Base-by-base conservation (phyloP, 37 sponge, comb jelly and placozoan species). In the Lycopodina hypogea region DNA sequence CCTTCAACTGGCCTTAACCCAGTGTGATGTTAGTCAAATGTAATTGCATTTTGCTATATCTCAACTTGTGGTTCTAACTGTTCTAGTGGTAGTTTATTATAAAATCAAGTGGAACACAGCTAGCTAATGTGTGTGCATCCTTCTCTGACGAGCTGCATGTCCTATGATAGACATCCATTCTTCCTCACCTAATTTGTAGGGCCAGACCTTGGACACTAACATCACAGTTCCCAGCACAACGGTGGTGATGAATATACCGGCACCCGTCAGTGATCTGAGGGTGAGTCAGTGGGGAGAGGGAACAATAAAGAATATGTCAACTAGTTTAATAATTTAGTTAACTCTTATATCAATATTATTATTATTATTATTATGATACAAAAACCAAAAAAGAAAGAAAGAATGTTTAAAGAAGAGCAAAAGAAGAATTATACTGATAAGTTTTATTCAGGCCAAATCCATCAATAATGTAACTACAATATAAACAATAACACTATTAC, bases 201-300 rank as follows among this genome's bases (percentile, higher is more conserved):
- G 74, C n/a, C 42, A 21, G 7, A 41, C 33, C 18, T 75, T 81
- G 33, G 78, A 38, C 3, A 81, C 66, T 48, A 90, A 24, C 30
- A 90, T 71, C 36, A 90, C 86, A 3, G 83, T 78, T 6, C 83
- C 94, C 42, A 90, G 45, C 3, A 93, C 87, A 65, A 93, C 78
- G 29, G 87, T 85, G 2, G 88, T 86, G n/a, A 93, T 89, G 56
- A 93, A 93, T 9, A 93, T 86, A 21, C 79, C 95, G 9, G 80
- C 93, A 52, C 93, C 93, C 23, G 90, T 67, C 42, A 93, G 66
- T 15, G 93, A 78, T 1, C 93, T 93, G 52, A 1, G 30, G n/a
- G 48, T 4, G 9, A 45, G n/a, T n/a, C n/a, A n/a, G n/a, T n/a
- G n/a, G n/a, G n/a, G n/a, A n/a, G n/a, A n/a, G n/a, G n/a, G n/a